Evolutionary conservation across 2,113 vertebrate genomes (phyloP), one percentile per base, ranked within the genome.

Genomic region (Osmerus eperlanus): DNA sequence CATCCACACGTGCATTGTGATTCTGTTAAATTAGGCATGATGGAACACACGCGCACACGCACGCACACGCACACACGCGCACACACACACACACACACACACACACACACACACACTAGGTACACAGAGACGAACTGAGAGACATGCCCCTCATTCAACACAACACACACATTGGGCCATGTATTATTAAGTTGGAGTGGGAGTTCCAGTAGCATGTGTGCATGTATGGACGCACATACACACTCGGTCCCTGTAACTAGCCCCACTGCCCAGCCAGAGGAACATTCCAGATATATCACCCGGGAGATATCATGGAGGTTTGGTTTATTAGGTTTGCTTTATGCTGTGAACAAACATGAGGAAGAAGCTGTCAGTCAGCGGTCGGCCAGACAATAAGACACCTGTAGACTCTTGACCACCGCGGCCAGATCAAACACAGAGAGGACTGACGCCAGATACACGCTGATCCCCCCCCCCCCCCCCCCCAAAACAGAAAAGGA

Each of bases 81-180:
- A 62, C 66, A 28, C 73, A 64, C 76, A 75, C 74, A 77, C 77
- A 79, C 66, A n/a, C n/a, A 60, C 47, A 28, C 21, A 68, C 19
- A 65, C 61, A 65, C 59, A 62, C 61, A 82, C 75, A 82, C 63
- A 73, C 67, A 65, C 54, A 18, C 8, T 41, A 41, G 8, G 36
- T 72, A 71, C 71, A 85, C 76, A 81, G 72, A 77, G 72, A 77
- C 74, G 78, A 75, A 60, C 78, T 36, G 69, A 74, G 64, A 70
- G 41, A 78, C 68, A 70, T 73, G 67, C 73, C 36, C 79, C 68
- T 80, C 66, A 72, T 68, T 65, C 62, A 70, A 77, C 28, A 68
- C 58, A 32, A 81, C 74, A 72, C 74, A 83, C 75, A 87, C 85
- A 88, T 78, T 84, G 83, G 82, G 78, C 70, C 78, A 83, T 86